phyloP scores from a whole-genome alignment of 1,140 invertebrate genomes.

The Aricia agestis region DNA sequence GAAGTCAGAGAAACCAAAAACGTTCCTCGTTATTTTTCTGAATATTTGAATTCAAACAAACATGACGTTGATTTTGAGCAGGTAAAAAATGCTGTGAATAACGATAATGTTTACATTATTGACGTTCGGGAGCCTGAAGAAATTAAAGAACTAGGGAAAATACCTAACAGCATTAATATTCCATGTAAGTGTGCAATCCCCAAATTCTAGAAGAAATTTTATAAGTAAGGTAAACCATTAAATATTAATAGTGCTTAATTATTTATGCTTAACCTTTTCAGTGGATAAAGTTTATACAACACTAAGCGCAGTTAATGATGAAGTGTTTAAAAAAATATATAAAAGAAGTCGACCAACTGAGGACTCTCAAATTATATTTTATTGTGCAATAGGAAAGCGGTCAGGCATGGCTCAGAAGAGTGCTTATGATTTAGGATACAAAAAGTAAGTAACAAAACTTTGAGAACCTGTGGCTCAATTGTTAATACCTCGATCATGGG shows the following conservation, averaged over 20 bases:
- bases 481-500: too few species aligned
- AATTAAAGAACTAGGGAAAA: constrained; percentile 79
- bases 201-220: constrained; percentile 13
- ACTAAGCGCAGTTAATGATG: constrained; percentile 64
- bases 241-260: too few species aligned
- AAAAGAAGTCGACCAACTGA: constrained; percentile 66
- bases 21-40: not conserved
- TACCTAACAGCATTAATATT: constrained; percentile 83
- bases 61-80: constrained; percentile 40
- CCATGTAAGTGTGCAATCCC: constrained; percentile 74
- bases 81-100: constrained; percentile 14
- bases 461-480: too few species aligned
- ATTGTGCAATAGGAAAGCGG: constrained; percentile 75
- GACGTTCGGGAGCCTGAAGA: constrained; percentile 83
- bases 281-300: constrained; percentile 68
- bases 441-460: constrained; percentile 60
- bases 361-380: constrained; percentile 75
- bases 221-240: too few species aligned
- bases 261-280: constrained; percentile 37
- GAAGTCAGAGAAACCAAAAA: not conserved
- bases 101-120: constrained; percentile 60
- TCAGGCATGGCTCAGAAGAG: constrained; percentile 72
- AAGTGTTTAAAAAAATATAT: constrained; percentile 68
- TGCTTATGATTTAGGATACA: constrained; percentile 71
- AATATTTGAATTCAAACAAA: constrained; percentile 26